Conservation (phyloP, 2,888 invertebrate genomes). For the Nasonovia ribisnigri region DNA sequence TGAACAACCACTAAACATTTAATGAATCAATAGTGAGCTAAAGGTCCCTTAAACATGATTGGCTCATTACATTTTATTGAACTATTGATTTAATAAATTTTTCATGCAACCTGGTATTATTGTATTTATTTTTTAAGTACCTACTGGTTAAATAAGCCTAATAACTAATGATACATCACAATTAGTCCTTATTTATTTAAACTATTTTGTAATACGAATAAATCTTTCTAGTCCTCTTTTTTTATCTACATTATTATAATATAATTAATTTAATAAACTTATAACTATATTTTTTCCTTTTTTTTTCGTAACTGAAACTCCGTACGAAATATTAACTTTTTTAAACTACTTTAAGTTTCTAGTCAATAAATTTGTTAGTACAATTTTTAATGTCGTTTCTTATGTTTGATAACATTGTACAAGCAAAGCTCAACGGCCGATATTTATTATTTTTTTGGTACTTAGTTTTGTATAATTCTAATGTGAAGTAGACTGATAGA, state of each 20-base stretch:
- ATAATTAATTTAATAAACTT: background rate
- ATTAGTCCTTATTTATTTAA: background rate
- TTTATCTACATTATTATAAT: conserved; percentile 24
- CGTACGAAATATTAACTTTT: background rate
- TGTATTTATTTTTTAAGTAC: background rate
- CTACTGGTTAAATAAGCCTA: background rate
- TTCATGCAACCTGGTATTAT: no score
- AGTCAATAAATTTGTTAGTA: conserved; percentile 58
- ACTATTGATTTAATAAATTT: no score
- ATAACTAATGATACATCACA: background rate
- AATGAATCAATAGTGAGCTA: no score
- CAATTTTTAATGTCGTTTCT: conserved; percentile 38
- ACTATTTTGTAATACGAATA: conserved; percentile 24
- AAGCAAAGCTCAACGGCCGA: conserved; percentile 41
- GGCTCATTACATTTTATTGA: no score
- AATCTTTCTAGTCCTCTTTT: conserved; percentile 55
- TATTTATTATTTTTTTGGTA: conserved; percentile 22
- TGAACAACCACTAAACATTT: no score
- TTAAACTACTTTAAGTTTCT: conserved; percentile 59
- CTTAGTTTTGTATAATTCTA: conserved; percentile 40
- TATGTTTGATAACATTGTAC: conserved; percentile 40
- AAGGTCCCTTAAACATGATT: no score
- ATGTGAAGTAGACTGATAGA: conserved; percentile 61
- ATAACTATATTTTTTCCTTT: background rate
- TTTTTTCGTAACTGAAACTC: background rate